Conservation (phyloP, 1,140 invertebrate genomes). For the Brachionus angularis region DNA sequence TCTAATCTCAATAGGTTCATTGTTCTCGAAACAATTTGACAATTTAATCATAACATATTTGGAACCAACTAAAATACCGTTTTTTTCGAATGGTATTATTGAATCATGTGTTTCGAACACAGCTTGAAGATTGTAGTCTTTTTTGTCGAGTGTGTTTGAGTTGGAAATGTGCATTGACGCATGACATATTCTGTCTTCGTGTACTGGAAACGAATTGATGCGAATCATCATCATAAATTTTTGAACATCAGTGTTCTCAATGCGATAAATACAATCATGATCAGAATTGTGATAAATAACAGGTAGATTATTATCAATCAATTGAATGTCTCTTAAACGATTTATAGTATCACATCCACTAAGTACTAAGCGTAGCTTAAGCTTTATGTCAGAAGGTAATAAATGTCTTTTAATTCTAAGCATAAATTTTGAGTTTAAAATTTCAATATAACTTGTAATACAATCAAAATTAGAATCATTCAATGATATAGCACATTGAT, state of each 20-base stretch:
- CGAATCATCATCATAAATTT: not conserved
- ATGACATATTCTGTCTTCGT: constrained; percentile 22
- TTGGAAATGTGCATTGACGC: constrained; percentile 9
- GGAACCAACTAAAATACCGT: not conserved
- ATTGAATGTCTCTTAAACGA: constrained; percentile 26
- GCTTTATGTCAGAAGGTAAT: constrained; percentile 7
- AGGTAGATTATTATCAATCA: not conserved
- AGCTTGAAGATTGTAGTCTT: not conserved
- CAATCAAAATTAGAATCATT: not conserved
- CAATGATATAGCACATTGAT: constrained; percentile 16
- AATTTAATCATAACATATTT: constrained; percentile 15
- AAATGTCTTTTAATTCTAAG: not conserved
- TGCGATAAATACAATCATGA: constrained; percentile 30
- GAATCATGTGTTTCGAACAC: not conserved
- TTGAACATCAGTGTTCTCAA: not conserved
- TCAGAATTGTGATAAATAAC: constrained; percentile 37
- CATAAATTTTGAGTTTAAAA: not conserved
- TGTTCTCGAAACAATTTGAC: constrained; percentile 40
- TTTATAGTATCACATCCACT: constrained; percentile 11
- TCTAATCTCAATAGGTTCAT: constrained; percentile 26
- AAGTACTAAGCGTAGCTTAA: not conserved
- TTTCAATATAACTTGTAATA: constrained; percentile 20
- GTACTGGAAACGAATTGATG: not conserved
- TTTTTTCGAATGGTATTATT: not conserved
- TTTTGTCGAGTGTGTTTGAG: constrained; percentile 1